Conservation (phyloP, 2,888 invertebrate species). For the Sesia apiformis region DNA sequence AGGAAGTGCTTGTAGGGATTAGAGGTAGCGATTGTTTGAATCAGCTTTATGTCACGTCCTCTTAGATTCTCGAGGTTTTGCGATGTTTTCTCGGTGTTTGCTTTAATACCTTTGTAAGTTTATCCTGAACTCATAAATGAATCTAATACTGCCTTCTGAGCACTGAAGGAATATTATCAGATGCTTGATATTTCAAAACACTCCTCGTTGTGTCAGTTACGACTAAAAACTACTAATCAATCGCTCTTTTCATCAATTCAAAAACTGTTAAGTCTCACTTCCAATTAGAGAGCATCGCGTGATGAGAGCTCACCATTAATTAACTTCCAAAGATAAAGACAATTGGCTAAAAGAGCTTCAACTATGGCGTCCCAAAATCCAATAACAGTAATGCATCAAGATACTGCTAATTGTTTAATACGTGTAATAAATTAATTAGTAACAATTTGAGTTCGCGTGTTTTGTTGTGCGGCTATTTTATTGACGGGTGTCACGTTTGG, state of each 20-base stretch:
- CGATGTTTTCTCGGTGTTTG: too few species aligned
- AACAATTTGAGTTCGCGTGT: slow-evolving; percentile 65
- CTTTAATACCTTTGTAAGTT: too few species aligned
- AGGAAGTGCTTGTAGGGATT: too few species aligned
- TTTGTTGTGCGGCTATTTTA: slow-evolving; percentile 5
- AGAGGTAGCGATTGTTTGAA: too few species aligned
- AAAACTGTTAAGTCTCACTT: slow-evolving; percentile 2
- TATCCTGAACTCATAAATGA: too few species aligned
- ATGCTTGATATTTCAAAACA: too few species aligned
- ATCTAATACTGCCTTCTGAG: too few species aligned
- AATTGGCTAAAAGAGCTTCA: slow-evolving; percentile 50
- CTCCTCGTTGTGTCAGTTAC: background rate
- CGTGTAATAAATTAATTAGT: slow-evolving; percentile 73
- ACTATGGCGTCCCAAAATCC: slow-evolving; percentile 45
- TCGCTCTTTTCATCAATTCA: slow-evolving; percentile 2
- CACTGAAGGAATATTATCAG: too few species aligned
- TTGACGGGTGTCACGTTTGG: background rate
- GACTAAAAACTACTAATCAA: background rate
- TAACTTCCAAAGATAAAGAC: slow-evolving; percentile 64
- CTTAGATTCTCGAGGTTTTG: too few species aligned
- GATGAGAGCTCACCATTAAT: slow-evolving; percentile 55
- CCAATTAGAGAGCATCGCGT: slow-evolving; percentile 59
- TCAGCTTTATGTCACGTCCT: too few species aligned
- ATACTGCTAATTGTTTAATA: slow-evolving; percentile 71
- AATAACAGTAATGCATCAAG: slow-evolving; percentile 66